Conservation (phyloP, 2,888 invertebrate species). For the Drosophila formosana region DNA sequence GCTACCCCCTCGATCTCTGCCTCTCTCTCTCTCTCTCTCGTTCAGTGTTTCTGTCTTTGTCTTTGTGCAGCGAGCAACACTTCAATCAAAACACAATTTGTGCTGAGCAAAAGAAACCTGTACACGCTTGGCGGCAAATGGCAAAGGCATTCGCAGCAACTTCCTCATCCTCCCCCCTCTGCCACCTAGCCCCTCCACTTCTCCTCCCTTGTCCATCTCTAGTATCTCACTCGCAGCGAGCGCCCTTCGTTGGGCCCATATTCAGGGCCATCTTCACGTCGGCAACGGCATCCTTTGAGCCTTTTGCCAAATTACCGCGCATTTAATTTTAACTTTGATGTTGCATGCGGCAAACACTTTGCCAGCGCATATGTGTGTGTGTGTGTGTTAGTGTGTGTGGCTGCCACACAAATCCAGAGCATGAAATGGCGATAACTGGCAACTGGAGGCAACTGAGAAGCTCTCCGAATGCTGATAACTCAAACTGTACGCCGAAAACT, state of each 20-base stretch:
- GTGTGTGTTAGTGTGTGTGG: slow-evolving; percentile 22
- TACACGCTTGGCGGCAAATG: slow-evolving; percentile 69
- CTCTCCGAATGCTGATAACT: slow-evolving; percentile 13
- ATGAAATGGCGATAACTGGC: slow-evolving; percentile 63
- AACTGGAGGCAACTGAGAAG: slow-evolving; percentile 35
- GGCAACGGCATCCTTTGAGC: slow-evolving; percentile 82
- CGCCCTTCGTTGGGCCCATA: slow-evolving; percentile 34
- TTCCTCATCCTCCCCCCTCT: slow-evolving; percentile 28
- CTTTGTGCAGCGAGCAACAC: slow-evolving; percentile 38
- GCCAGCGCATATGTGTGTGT: slow-evolving; percentile 47
- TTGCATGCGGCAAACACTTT: slow-evolving; percentile 83
- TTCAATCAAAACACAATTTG: slow-evolving; percentile 80
- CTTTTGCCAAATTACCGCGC: slow-evolving; percentile 83
- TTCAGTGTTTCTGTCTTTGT: background rate
- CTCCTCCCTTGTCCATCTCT: background rate
- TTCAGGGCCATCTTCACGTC: slow-evolving; percentile 62
- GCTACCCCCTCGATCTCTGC: slow-evolving; percentile 7
- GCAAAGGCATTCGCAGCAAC: slow-evolving; percentile 57
- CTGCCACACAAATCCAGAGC: slow-evolving; percentile 44
- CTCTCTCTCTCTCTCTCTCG: background rate
- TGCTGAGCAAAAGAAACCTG: slow-evolving; percentile 60
- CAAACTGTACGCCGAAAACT: slow-evolving; percentile 53
- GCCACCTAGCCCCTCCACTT: background rate
- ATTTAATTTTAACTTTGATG: slow-evolving; percentile 84
- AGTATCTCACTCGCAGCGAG: background rate